Percentiles rank a stretch among this genome's conserved stretches.
Evolutionary conservation across 2,113 vertebrate genomes (phyloP).

Genomic region (Hiodon tergisus): DNA sequence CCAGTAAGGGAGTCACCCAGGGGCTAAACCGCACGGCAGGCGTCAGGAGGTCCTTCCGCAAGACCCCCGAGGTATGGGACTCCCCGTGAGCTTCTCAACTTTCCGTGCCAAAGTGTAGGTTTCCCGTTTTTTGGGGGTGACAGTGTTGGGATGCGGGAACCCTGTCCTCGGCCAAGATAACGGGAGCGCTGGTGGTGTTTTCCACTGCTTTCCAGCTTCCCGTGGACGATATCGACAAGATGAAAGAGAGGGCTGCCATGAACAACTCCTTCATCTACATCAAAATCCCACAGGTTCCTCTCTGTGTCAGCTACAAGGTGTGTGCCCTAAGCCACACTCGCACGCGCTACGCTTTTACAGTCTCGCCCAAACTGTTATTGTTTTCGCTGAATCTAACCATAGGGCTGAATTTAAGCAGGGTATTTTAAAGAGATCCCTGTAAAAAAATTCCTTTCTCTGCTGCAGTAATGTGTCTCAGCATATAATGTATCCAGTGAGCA

Average conservation of each 20-base stretch:
- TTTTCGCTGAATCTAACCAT: not conserved
- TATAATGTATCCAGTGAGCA: too few relatives aligned
- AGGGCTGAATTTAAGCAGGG: not conserved
- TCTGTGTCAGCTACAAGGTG: slow-evolving; percentile 98
- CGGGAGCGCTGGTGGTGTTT: not conserved
- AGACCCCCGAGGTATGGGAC: slow-evolving; percentile 79
- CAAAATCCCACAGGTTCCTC: slow-evolving; percentile 96
- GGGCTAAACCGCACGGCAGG: slow-evolving; percentile 86
- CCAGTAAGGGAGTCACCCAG: slow-evolving; percentile 85
- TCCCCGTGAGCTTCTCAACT: too few relatives aligned
- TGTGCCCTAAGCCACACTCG: slow-evolving; percentile 13
- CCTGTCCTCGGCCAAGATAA: too few relatives aligned
- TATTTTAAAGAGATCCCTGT: not conserved
- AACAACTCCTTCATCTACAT: slow-evolving; percentile 99
- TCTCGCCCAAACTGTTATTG: not conserved
- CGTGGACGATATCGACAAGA: slow-evolving; percentile 97
- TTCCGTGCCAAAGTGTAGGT: not conserved
- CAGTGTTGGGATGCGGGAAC: too few relatives aligned
- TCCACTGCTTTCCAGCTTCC: slow-evolving; percentile 71
- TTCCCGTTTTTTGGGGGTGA: not conserved
- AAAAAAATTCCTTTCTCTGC: too few relatives aligned
- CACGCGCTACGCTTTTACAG: not conserved
- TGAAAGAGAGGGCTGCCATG: slow-evolving; percentile 97
- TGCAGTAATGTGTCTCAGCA: too few relatives aligned
- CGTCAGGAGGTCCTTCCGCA: slow-evolving; percentile 93